Percentiles rank a stretch among this genome's conserved stretches.
Conservation (phyloP, 2,113 vertebrate species). For the Lophura nycthemera region DNA sequence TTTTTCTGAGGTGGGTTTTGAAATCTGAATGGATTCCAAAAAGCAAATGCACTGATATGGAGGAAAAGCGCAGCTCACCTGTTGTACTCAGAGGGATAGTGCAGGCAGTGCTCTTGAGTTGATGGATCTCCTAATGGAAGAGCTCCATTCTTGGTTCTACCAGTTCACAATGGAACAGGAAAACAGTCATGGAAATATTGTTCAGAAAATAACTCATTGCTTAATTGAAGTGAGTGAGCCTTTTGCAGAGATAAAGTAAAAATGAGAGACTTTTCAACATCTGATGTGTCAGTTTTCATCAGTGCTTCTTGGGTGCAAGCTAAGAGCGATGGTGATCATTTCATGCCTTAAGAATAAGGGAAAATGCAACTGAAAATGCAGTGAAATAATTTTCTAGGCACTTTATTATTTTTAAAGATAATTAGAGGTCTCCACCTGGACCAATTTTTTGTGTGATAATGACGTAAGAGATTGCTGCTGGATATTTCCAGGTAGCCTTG, state of each 20-base stretch:
- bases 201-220: background rate
- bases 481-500: background rate
- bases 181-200: background rate
- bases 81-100: background rate
- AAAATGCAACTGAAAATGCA: conserved; percentile 1
- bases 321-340: background rate
- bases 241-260: background rate
- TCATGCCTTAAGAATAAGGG: background rate
- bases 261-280: background rate
- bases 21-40: background rate
- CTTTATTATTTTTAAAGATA: conserved; percentile 13
- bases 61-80: background rate
- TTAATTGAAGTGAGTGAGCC: background rate
- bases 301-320: background rate
- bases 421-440: background rate
- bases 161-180: background rate
- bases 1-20: background rate
- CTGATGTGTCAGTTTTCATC: background rate
- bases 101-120: background rate
- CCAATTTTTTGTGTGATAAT: background rate
- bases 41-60: background rate
- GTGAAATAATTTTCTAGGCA: background rate
- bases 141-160: background rate
- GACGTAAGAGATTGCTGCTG: background rate
- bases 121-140: background rate